Base-by-base conservation (phyloP, 2,888 invertebrate species). In the Amblyjoppa proteus region DNA sequence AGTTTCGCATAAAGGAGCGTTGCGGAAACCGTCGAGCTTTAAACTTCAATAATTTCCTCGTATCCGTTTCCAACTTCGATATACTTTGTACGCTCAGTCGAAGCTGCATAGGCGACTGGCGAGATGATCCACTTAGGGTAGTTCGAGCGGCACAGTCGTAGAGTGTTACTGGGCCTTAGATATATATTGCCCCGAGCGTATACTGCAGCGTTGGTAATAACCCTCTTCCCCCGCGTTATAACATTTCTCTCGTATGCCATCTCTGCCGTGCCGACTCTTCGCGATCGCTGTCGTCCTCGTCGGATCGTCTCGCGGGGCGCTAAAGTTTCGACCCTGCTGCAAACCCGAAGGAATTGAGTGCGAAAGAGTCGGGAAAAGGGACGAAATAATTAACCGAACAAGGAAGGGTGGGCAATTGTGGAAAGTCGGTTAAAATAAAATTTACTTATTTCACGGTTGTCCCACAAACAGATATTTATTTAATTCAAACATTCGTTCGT, bases 41-140 rank as follows among this genome's bases (percentile, higher is more conserved):
- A 76, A 71, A 58, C 80, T 84, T 71, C 7, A 76, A 84, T 80
- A 80, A 80, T 80, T 80, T 20, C 38, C 56, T 20, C 38, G 75
- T 75, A 70, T 83, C 41, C 78, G 64, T 9, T 45, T 49, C 31
- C 49, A 75, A 75, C 74, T 75, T 75, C 45, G 74, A 75, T 75
- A 64, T 75, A 64, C 74, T 75, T 75, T 31, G 74, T 45, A 20
- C 53, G 34, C 34, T 66, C 49, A 25, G 64, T 64, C 58, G 38
- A 49, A 80, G 64, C 79, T 84, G n/a, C 13, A 16, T n/a, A 20
- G 66, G 7, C 45, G 71, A 75, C 64, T 75, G 76, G 20, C 13
- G 28, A 25, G 73, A 20, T 77, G 61, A 81, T 84, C 81, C 76
- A 84, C 81, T 81, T 84, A 84, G 69, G 68, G 51, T 77, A 81